These are phyloP conservation scores for Euwallacea fornicatus DNA, from an alignment of 1,140 invertebrate genomes.

Conservation along the genomic window DNA sequence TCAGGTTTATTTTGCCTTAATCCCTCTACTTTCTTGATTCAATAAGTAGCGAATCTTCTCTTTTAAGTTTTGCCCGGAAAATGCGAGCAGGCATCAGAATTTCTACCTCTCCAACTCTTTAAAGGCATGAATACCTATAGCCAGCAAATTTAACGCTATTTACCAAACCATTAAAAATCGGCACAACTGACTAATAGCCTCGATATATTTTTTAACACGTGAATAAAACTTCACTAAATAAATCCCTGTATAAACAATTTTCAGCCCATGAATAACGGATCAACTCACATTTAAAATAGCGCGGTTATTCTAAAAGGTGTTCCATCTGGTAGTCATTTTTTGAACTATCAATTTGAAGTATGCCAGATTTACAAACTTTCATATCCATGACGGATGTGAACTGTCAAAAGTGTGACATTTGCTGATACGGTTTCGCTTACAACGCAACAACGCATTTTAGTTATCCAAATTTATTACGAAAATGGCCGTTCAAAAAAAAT, in stretches of 20 bases:
- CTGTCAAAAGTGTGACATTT: too few species aligned
- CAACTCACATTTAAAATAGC: conserved; percentile 10
- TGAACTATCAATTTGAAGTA: too few species aligned
- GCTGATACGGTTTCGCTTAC: too few species aligned
- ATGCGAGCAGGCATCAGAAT: neutral
- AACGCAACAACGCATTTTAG: too few species aligned
- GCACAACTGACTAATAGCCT: conserved; percentile 13
- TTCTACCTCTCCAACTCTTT: too few species aligned
- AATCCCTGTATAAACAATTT: conserved; percentile 11
- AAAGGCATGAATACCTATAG: too few species aligned
- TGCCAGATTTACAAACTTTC: too few species aligned
- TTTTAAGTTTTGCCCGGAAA: neutral
- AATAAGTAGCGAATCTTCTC: neutral
- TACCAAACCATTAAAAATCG: neutral
- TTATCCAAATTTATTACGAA: too few species aligned
- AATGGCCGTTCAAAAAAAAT: too few species aligned
- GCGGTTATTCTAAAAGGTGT: conserved; percentile 11
- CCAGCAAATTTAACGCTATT: neutral
- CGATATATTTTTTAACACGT: neutral
- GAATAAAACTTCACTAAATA: conserved; percentile 2
- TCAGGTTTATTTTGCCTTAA: neutral
- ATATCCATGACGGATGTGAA: too few species aligned
- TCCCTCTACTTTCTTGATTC: neutral
- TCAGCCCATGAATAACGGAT: conserved; percentile 13
- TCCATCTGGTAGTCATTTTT: too few species aligned